A percentile compares a stretch with the other conserved stretches of the same genome.
phyloP scores from a whole-genome alignment of 1,140 invertebrate genomes.

The Helicoverpa zea region DNA sequence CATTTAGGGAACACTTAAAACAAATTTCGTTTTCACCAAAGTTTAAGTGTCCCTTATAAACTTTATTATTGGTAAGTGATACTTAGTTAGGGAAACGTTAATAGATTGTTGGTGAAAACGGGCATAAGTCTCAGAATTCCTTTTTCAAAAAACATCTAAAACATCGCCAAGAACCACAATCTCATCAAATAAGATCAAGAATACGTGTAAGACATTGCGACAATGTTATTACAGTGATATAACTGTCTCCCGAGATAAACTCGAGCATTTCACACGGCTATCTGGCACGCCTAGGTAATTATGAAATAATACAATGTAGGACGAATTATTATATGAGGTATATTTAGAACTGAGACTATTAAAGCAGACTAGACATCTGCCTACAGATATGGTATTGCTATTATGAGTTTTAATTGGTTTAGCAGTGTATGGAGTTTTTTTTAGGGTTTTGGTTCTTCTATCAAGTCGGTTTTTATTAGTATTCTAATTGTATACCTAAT shows the following conservation, averaged over 20 bases:
- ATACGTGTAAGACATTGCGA: conserved; percentile 27
- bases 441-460: not conserved
- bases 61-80: too few relatives aligned
- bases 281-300: conserved; percentile 43
- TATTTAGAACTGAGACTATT: not conserved
- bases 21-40: too few relatives aligned
- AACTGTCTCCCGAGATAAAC: conserved; percentile 42
- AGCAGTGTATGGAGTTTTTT: not conserved
- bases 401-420: conserved; percentile 4
- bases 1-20: too few relatives aligned
- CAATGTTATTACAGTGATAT: conserved; percentile 30
- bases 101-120: too few relatives aligned
- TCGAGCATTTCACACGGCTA: conserved; percentile 37
- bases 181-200: conserved; percentile 26
- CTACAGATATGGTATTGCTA: not conserved
- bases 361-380: not conserved
- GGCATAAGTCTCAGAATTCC: not conserved
- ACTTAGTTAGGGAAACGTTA: too few relatives aligned
- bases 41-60: too few relatives aligned
- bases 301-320: conserved; percentile 51
- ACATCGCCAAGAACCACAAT: not conserved
- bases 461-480: not conserved
- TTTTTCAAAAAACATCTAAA: not conserved
- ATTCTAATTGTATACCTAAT: too few relatives aligned
- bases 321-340: conserved; percentile 10